Base-by-base conservation (phyloP, 2,888 invertebrate species). In the Eupelmus urozonus region DNA sequence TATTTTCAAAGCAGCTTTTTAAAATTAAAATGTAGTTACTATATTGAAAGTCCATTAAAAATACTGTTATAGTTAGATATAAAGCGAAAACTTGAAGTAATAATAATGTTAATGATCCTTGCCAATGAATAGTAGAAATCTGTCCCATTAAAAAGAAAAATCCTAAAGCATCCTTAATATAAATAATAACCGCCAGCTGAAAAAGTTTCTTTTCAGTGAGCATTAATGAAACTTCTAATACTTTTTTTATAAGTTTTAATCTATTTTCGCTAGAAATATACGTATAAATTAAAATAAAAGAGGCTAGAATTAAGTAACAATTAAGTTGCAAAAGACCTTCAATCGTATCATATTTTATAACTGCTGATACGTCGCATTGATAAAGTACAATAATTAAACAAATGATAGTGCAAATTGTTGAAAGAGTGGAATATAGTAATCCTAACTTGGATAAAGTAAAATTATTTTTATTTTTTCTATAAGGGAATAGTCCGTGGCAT, bases 401-500 rank as follows among this genome's bases (percentile, higher is more conserved):
- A 0, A 45, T 25, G 0, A 76, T 18, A 2, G 73, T 82, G 3
- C 78, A 0, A 0, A 81, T 23, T 0, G 81, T 71, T 2, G 82
- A 0, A 1, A 86, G 29, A 2, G 82, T 77, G 0, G 87, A 81
- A 53, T 81, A 84, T 1, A 82, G 73, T 11, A 81, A 82, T 4
- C 84, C 83, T 2, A 66, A 16, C 16, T 78, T 81, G 4, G 84
- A 85, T 11, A 80, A 20, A 1, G 55, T 29, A 5, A 85, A 80
- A 49, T 65, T 67, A 5, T 81, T 77, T 62, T 78, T 81, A 0
- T 57, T 76, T 23, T 82, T 81, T 57, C 78, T 78, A 69, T 84
- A 86, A 0, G 87, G 87, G n/a, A 84, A 83, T 0, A 86, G 66
- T 1, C 86, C 86, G 29, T 82, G 79, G 11, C 82, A 42, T 34